Conservation (phyloP, 2,797 vertebrate species). For the Anabas testudineus region DNA sequence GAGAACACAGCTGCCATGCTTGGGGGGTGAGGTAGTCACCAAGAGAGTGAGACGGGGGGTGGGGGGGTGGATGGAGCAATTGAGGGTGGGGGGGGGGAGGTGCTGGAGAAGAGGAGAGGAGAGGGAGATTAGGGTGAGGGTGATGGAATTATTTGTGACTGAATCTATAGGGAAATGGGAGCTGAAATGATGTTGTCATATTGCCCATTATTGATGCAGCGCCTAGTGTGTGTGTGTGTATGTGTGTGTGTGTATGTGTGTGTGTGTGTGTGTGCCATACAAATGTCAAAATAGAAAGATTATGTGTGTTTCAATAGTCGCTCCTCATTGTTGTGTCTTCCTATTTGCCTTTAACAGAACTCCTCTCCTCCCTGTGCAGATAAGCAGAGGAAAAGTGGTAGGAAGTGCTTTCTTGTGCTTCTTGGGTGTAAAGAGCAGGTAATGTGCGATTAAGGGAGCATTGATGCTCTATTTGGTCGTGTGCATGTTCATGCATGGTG, state of each 20-base stretch:
- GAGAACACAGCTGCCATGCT: slow-evolving; percentile 86
- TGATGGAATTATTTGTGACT: slow-evolving; percentile 9
- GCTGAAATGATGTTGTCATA: slow-evolving; percentile 44
- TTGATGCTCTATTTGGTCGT: slow-evolving; percentile 18
- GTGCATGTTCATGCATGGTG: slow-evolving; percentile 37
- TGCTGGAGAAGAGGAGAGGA: background rate
- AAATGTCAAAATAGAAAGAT: too few relatives aligned
- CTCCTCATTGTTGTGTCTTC: too few relatives aligned
- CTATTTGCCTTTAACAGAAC: background rate
- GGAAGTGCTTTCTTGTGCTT: background rate
- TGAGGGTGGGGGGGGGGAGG: slow-evolving; percentile 45
- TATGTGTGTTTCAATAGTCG: too few relatives aligned
- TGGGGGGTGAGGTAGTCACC: slow-evolving; percentile 83
- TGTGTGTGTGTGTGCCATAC: too few relatives aligned
- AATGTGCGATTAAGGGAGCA: slow-evolving; percentile 26
- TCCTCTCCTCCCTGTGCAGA: too few relatives aligned
- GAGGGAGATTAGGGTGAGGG: slow-evolving; percentile 40
- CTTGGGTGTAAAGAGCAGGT: slow-evolving; percentile 17
- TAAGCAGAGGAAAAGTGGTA: background rate
- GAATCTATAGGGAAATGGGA: slow-evolving; percentile 34
- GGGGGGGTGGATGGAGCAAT: slow-evolving; percentile 56
- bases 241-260: too few relatives aligned
- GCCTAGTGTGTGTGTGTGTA: slow-evolving; percentile 16
- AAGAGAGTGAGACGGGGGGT: slow-evolving; percentile 56
- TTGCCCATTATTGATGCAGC: slow-evolving; percentile 6